Evolutionary conservation across 2,888 invertebrate genomes (phyloP).

Genomic region (Ennomos quercinarius): DNA sequence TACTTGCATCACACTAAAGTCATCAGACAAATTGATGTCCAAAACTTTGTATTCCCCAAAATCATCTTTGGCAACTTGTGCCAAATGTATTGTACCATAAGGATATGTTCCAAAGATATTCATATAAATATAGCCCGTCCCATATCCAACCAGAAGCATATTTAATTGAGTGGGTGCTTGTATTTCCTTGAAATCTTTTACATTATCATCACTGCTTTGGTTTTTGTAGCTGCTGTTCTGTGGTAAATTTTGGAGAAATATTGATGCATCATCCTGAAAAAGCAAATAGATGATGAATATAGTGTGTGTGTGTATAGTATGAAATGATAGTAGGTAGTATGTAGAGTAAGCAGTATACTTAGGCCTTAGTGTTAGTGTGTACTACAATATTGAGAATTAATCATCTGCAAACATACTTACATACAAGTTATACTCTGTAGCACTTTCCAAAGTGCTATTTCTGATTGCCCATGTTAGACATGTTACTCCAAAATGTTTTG

Average conservation of each 20-base stretch:
- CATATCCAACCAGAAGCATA: constrained; percentile 92
- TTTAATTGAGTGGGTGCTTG: constrained; percentile 88
- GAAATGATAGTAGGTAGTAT: too few species aligned
- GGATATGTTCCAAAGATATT: constrained; percentile 94
- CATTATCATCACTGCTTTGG: constrained; percentile 82
- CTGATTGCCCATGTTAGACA: constrained; percentile 90
- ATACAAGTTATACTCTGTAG: constrained; percentile 75
- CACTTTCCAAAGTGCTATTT: constrained; percentile 73
- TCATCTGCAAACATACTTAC: constrained; percentile 54
- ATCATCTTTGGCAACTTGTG: constrained; percentile 83
- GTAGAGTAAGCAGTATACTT: not conserved
- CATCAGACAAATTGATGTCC: constrained; percentile 89
- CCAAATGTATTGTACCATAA: constrained; percentile 88
- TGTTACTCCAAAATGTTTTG: constrained; percentile 87
- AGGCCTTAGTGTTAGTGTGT: too few species aligned
- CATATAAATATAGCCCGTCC: constrained; percentile 89
- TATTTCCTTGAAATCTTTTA: constrained; percentile 86
- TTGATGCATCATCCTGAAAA: constrained; percentile 77
- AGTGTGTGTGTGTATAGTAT: too few species aligned
- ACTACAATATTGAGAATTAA: too few species aligned
- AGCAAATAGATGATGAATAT: not conserved
- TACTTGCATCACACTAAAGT: constrained; percentile 89
- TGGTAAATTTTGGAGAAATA: constrained; percentile 85
- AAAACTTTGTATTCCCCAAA: constrained; percentile 85
- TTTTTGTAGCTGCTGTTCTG: constrained; percentile 83